Percentiles rank a stretch among this genome's conserved stretches.
Conservation (phyloP, 2,797 vertebrate species). For the Chelon auratus region DNA sequence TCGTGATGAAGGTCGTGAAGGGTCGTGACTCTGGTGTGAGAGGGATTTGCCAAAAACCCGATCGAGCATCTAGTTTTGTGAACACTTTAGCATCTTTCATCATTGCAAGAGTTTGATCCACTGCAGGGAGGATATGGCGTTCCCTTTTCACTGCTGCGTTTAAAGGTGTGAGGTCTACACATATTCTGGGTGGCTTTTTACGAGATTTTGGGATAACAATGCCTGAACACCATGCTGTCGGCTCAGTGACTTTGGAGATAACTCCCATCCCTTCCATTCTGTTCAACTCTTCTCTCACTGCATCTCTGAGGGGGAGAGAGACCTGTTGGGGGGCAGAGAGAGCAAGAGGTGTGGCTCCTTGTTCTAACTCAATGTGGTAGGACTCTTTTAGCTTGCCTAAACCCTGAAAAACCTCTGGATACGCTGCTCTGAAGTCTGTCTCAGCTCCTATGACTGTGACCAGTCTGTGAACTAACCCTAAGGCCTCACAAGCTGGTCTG, state of each 20-base stretch:
- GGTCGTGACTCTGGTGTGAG: constrained; percentile 8
- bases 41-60: constrained; percentile 42
- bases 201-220: not conserved
- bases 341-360: not conserved
- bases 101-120: constrained; percentile 28
- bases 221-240: not conserved
- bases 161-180: no score
- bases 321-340: constrained; percentile 10
- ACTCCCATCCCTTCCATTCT: constrained; percentile 9
- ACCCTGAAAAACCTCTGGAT: constrained; percentile 17
- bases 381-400: constrained; percentile 18
- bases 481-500: constrained; percentile 13
- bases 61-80: constrained; percentile 44
- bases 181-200: not conserved
- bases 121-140: not conserved
- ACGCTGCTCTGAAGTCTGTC: constrained; percentile 14
- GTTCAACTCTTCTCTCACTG: constrained; percentile 11
- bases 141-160: constrained; percentile 38
- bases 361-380: constrained; percentile 6
- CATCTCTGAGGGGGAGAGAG: constrained; percentile 31
- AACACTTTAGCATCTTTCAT: constrained; percentile 33
- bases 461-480: constrained; percentile 3
- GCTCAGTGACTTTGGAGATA: constrained; percentile 7
- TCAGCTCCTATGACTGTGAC: constrained; percentile 1
- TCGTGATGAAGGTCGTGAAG: no score